A percentile compares a stretch with the other conserved stretches of the same genome.
These are phyloP conservation scores for Montipora sp. DNA, from an alignment of 64 coral and sea anemone species.

Conservation along the genomic window DNA sequence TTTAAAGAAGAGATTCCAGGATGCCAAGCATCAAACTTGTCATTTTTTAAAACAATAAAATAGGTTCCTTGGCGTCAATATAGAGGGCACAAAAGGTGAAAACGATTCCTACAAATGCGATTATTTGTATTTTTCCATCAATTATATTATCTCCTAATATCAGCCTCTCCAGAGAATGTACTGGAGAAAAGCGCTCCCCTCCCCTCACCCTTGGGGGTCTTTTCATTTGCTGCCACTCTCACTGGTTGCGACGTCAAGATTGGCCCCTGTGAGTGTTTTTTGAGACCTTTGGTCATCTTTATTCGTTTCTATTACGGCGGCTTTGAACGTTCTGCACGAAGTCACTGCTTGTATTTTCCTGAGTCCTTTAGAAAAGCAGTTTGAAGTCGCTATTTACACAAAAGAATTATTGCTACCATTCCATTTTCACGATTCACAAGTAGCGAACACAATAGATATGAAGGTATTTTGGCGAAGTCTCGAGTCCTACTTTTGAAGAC, in stretches of 20 bases:
- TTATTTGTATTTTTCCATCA: no score
- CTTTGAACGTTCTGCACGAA: no score
- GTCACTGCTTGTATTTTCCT: no score
- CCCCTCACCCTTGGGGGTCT: neutral
- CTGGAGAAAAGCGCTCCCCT: neutral
- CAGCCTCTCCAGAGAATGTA: neutral
- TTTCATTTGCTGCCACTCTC: neutral
- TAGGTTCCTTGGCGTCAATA: neutral
- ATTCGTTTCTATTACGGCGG: neutral
- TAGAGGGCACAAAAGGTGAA: neutral
- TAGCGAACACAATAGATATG: neutral
- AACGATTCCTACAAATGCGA: neutral
- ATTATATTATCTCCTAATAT: neutral
- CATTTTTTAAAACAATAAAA: no score
- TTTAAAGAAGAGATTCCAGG: no score
- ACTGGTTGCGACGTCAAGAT: neutral
- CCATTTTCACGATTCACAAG: neutral
- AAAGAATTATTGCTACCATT: conserved; percentile 48
- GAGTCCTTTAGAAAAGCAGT: conserved; percentile 32
- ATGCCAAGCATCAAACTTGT: no score
- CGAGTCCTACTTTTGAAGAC: neutral
- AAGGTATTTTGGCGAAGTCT: neutral
- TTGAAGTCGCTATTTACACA: conserved; percentile 41
- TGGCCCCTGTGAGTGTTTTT: neutral
- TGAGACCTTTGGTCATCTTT: neutral